Conservation (phyloP, 2,113 vertebrate species). For the Prinia subflava region DNA sequence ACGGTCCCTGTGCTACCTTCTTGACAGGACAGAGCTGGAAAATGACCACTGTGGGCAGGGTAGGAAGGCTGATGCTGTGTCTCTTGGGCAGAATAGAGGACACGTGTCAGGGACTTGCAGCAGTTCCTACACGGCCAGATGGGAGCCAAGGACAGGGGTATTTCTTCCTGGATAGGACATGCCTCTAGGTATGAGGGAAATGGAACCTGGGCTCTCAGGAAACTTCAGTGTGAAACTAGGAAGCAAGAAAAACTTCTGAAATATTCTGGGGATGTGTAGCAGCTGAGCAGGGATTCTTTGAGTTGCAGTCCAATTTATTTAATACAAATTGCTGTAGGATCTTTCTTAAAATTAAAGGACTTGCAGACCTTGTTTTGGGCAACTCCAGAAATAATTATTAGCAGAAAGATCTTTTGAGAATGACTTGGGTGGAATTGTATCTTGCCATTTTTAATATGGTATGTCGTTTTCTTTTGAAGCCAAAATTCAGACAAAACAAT, state of each 20-base stretch:
- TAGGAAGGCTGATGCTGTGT: not conserved
- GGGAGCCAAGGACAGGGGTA: not conserved
- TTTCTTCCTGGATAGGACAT: not conserved
- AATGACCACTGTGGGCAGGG: not conserved
- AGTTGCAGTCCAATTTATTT: not conserved
- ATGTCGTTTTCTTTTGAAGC: conserved; percentile 40
- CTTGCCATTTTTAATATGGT: not conserved
- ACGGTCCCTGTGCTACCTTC: not conserved
- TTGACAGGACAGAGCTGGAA: not conserved
- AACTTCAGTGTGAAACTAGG: not conserved
- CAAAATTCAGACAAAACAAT: fast-evolving
- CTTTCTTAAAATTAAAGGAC: not conserved
- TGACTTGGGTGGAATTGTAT: not conserved
- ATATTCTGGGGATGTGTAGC: not conserved
- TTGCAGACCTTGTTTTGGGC: not conserved
- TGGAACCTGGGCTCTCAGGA: not conserved
- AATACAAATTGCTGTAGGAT: not conserved
- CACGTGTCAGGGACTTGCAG: not conserved
- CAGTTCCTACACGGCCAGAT: not conserved
- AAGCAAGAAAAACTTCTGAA: not conserved
- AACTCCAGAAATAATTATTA: not conserved
- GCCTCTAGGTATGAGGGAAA: not conserved
- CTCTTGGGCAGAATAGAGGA: not conserved
- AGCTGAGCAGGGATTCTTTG: not conserved
- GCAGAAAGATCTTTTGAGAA: not conserved